Percentiles rank a stretch among this genome's conserved stretches.
Conservation (phyloP, 2,888 invertebrate species). For the Cephus nigrinus region DNA sequence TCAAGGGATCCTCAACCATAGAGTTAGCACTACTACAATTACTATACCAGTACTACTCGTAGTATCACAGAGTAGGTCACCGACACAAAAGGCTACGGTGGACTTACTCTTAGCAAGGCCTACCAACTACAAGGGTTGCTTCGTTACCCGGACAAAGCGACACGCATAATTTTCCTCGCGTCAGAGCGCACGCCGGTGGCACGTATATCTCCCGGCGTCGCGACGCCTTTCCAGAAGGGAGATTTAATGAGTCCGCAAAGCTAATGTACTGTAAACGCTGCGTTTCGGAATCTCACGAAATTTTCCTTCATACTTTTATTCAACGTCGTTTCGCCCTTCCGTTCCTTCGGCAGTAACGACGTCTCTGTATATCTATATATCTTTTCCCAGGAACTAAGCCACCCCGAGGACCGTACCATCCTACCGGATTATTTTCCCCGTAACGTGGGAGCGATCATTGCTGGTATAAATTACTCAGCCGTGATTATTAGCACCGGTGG, state of each 20-base stretch:
- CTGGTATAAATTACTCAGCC: not conserved
- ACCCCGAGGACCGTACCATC: not conserved
- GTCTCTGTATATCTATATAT: not conserved
- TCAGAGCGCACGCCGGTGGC: not conserved
- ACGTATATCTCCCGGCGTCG: not conserved
- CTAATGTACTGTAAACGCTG: not conserved
- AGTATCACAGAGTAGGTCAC: not conserved
- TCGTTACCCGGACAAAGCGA: not conserved
- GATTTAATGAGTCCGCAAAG: not conserved
- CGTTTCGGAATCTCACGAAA: not conserved
- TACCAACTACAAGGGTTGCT: not conserved
- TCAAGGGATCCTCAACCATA: not conserved
- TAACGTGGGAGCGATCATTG: not conserved
- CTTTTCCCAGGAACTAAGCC: not conserved
- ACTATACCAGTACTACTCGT: not conserved
- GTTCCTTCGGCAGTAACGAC: too few species aligned
- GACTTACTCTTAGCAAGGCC: not conserved
- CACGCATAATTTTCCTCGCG: not conserved
- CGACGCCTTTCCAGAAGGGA: not conserved
- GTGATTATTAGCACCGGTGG: not conserved
- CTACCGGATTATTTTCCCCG: conserved; percentile 4
- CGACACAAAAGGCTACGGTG: not conserved
- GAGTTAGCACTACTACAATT: not conserved
- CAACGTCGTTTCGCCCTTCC: not conserved
- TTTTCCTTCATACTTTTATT: not conserved